Conservation (phyloP, 1,140 invertebrate species). For the Popillia japonica region DNA sequence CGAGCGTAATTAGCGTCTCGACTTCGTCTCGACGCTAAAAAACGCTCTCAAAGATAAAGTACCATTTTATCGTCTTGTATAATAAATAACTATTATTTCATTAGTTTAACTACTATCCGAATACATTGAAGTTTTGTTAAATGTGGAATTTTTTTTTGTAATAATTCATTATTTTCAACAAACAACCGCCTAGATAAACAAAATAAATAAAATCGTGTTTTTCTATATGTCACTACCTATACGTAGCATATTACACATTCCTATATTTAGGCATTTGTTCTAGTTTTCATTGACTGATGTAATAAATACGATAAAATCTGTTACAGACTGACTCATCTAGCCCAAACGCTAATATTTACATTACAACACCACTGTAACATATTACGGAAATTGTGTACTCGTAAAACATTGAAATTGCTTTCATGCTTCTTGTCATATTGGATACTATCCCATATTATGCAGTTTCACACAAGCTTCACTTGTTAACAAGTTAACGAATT, state of each 20-base stretch:
- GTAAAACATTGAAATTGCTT: not conserved
- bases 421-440: not conserved
- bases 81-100: too few species aligned
- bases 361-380: not conserved
- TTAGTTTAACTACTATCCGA: too few species aligned
- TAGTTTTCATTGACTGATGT: conserved; percentile 3
- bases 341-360: not conserved
- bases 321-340: not conserved
- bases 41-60: too few species aligned
- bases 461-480: not conserved
- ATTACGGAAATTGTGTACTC: not conserved
- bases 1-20: too few species aligned
- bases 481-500: conserved; percentile 3
- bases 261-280: not conserved
- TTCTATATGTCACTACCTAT: not conserved
- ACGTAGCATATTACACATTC: not conserved
- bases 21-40: too few species aligned
- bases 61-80: too few species aligned
- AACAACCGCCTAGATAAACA: not conserved
- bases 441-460: not conserved
- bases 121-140: not conserved
- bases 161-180: not conserved
- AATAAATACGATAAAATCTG: conserved; percentile 12
- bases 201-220: not conserved
- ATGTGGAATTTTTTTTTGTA: not conserved